Evolutionary conservation across 2,888 invertebrate species (phyloP).

Genomic region (Punctoribates punctum): DNA sequence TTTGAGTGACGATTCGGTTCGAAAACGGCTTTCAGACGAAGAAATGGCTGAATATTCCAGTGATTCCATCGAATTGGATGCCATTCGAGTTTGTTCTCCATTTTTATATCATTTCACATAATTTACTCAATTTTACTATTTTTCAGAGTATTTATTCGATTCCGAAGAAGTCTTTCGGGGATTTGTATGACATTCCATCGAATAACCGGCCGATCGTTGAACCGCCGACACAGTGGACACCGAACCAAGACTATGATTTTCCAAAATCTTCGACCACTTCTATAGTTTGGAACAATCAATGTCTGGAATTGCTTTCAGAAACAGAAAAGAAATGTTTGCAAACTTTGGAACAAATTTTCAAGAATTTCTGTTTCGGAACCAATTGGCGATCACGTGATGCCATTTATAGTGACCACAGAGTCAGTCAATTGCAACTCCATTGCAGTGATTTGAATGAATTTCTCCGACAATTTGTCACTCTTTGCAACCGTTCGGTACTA

Average conservation of each 20-base stretch:
- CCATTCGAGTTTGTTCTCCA: not conserved
- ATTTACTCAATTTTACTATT: not conserved
- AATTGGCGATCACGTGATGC: not conserved
- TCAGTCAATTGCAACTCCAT: not conserved
- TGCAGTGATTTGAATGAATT: not conserved
- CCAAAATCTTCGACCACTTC: not conserved
- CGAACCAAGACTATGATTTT: not conserved
- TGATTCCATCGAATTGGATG: too few species aligned
- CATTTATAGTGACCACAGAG: not conserved
- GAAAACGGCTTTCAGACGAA: too few species aligned
- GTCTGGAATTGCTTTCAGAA: not conserved
- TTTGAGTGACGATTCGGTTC: too few species aligned
- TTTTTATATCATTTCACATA: too few species aligned
- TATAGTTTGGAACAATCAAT: not conserved
- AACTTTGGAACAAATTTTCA: not conserved
- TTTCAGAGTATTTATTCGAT: not conserved
- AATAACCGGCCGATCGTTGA: not conserved
- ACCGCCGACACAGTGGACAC: not conserved
- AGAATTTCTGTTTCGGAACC: not conserved
- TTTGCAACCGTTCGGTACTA: too few species aligned
- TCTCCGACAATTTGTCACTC: not conserved
- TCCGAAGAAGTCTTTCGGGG: not conserved
- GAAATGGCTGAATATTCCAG: too few species aligned
- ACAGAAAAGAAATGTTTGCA: not conserved
- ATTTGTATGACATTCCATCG: not conserved